Percentiles rank a stretch among this genome's conserved stretches.
phyloP scores from a whole-genome alignment of 2,113 vertebrate genomes.

The Hemicordylus capensis region DNA sequence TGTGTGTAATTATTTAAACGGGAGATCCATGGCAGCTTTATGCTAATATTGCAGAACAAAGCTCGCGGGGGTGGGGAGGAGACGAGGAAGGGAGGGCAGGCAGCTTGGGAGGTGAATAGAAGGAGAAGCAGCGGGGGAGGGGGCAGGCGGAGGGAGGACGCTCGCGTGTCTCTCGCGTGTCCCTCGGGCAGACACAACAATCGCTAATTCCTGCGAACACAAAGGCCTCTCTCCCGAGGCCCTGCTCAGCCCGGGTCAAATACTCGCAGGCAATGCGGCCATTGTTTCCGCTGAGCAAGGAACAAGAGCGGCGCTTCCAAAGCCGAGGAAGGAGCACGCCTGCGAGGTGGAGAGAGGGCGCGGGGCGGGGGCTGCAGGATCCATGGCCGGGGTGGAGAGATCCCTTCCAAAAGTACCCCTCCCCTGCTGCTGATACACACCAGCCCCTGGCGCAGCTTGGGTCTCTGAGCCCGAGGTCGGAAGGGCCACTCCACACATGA shows the following conservation, averaged over 20 bases:
- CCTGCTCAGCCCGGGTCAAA: constrained; percentile 23
- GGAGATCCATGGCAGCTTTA: constrained; percentile 92
- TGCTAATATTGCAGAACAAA: constrained; percentile 91
- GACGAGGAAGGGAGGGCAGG: constrained; percentile 75
- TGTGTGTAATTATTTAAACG: constrained; percentile 91
- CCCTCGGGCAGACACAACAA: constrained; percentile 68
- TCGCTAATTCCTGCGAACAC: constrained; percentile 79
- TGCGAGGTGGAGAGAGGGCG: background rate
- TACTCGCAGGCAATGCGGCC: constrained; percentile 14
- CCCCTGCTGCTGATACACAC: background rate
- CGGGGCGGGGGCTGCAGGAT: too few species aligned
- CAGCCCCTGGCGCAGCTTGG: too few species aligned
- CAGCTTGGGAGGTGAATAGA: constrained; percentile 67
- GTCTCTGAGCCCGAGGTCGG: too few species aligned
- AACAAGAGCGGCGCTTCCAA: constrained; percentile 20
- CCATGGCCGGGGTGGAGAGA: too few species aligned
- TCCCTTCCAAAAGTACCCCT: background rate
- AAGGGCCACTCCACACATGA: background rate
- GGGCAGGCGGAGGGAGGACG: constrained; percentile 62
- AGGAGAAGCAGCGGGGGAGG: constrained; percentile 35
- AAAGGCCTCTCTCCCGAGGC: constrained; percentile 46
- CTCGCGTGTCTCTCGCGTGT: constrained; percentile 83
- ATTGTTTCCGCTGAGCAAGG: constrained; percentile 26
- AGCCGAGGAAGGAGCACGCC: constrained; percentile 17
- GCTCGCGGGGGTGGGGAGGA: constrained; percentile 38